Percentiles rank a stretch among this genome's conserved stretches.
Evolutionary conservation across 2,113 vertebrate genomes (phyloP).

Genomic region (Alethe diademata): DNA sequence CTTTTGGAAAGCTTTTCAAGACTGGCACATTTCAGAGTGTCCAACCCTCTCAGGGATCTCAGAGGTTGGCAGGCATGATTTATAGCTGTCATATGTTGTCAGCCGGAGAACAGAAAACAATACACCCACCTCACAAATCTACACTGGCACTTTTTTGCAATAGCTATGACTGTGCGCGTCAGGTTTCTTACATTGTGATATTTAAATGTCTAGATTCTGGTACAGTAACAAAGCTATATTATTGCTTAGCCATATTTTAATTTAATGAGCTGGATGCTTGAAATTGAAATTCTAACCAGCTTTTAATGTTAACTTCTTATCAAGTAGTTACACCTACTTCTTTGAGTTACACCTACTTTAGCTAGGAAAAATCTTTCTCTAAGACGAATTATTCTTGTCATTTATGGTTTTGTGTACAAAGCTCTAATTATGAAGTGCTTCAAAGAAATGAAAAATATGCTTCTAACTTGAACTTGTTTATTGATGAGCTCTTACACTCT

Average conservation of each 20-base stretch:
- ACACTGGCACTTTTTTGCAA: not conserved
- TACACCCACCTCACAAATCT: not conserved
- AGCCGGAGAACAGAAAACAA: not conserved
- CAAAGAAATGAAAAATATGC: not conserved
- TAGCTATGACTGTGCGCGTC: not conserved
- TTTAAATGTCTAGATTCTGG: not conserved
- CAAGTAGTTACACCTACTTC: not conserved
- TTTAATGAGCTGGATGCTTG: not conserved
- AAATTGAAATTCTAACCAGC: not conserved
- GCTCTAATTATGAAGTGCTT: not conserved
- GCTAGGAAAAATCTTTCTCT: not conserved
- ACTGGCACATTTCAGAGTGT: not conserved
- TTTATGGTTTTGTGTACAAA: not conserved
- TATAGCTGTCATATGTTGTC: not conserved
- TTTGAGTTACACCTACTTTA: not conserved
- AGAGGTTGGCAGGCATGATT: conserved; percentile 2
- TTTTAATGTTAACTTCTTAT: not conserved
- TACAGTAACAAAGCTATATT: not conserved
- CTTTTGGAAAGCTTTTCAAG: not conserved
- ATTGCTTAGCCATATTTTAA: not conserved
- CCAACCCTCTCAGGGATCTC: not conserved
- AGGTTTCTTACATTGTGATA: not conserved
- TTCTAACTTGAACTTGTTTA: not conserved
- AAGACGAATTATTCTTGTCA: not conserved
- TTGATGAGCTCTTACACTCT: not conserved